Base-by-base conservation (phyloP, 2,113 vertebrate genomes). In the Poecilia latipinna region DNA sequence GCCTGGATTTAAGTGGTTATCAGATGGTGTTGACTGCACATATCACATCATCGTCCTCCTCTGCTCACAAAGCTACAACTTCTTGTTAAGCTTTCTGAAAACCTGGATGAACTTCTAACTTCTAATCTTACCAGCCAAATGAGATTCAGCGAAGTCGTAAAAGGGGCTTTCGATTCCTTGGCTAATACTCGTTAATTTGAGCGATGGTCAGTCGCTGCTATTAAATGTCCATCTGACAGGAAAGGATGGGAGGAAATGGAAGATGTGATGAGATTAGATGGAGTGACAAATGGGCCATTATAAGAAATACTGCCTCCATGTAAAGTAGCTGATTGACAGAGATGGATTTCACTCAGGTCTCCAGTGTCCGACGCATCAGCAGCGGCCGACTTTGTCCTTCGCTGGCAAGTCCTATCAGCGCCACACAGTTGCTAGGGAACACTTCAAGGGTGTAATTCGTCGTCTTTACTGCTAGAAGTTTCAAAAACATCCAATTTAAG, bases 201-300 rank as follows among this genome's bases (percentile, higher is more conserved):
- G 57, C 64, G 75, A 91, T 88, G 76, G 78, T 44, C 78, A 62
- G 74, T 82, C 80, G 78, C 68, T 51, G 82, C 64, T 85, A 88
- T 88, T 89, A 86, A 86, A 88, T 82, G 78, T 77, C 79, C 68
- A 66, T 82, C 75, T 87, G 87, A 92, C 84, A 83, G 79, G 66
- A 82, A 61, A 76, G 72, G 85, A 69, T 80, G 72, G 75, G 72
- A 79, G 83, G 82, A 90, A 81, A 86, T 81, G 69, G 78, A 70
- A 79, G 82, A 87, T 85, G 67, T 72, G 71, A 80, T 82, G 78
- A 83, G 90, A 90, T 91, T 86, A 86, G 83, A 90, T 81, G 68
- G 31, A 80, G 74, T 87, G 87, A 89, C 79, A 89, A 89, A 92
- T 89, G 82, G 82, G 80, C 78, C 22, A 12, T 82, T 88, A 82